Base-by-base conservation (phyloP, 2,888 invertebrate genomes). In the Lasioglossum leucozonium region DNA sequence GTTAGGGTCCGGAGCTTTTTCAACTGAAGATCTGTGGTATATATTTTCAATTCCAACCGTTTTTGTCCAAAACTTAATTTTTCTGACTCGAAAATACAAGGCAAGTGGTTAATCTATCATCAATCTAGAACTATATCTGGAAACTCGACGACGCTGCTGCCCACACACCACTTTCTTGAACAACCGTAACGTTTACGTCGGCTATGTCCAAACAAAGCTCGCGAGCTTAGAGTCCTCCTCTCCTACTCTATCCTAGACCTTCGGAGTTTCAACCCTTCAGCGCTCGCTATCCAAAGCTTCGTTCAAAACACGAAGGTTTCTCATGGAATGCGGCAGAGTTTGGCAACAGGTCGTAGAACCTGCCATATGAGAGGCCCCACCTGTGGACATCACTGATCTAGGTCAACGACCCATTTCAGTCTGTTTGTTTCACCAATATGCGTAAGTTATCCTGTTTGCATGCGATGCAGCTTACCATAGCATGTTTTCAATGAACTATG, bases 331-430 rank as follows among this genome's bases (percentile, higher is more conserved):
- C 22, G 37, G 67, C 37, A 67, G 67, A 67, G 67, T 67, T 67
- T 67, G 67, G 67, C 67, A 67, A 67, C 67, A 67, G 67, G 67
- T 67, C 67, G 37, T 67, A 67, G 67, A 67, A 67, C 67, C 34
- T 67, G 67, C 67, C 67, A 67, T 67, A 67, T 67, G 37, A 67
- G 67, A 67, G 67, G 37, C 67, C 67, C 67, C 67, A 67, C 67
- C 67, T 67, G 67, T 67, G 67, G 67, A 37, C 67, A 67, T 37
- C 37, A 67, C 22, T 67, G 67, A 67, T 67, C 37, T 37, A 37
- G 67, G 37, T 37, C 67, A 67, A 37, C 67, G 67, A 37, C 37
- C 67, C 67, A 18, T 5, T n/a, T 30, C 67, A 37, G 67, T 67
- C 67, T 67, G 67, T 37, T 67, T 37, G 67, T 67, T 62, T 22